Evolutionary conservation across 2,888 invertebrate species (phyloP).

Genomic region (Euphydryas editha): DNA sequence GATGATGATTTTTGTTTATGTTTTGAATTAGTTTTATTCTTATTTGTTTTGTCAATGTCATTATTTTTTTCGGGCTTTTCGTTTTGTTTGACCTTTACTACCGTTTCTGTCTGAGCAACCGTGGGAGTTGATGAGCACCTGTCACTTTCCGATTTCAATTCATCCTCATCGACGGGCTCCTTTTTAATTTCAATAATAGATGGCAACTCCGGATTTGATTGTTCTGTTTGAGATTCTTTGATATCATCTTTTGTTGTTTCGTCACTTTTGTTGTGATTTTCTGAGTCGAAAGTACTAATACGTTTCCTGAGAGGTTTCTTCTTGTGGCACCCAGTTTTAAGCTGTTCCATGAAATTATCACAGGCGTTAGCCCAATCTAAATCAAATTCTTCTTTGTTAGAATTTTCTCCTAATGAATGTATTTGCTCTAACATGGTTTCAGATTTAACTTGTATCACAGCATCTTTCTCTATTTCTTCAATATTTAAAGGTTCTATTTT

Average conservation of each 20-base stretch:
- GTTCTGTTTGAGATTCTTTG: conserved; percentile 47
- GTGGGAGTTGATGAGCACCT: conserved; percentile 1
- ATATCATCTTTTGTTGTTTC: conserved; percentile 36
- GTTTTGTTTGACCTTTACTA: conserved; percentile 42
- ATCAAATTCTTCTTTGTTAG: conserved; percentile 58
- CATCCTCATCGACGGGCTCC: conserved; percentile 71
- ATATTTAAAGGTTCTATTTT: conserved; percentile 88
- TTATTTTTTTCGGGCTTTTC: conserved; percentile 51
- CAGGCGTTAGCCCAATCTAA: conserved; percentile 88
- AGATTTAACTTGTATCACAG: conserved; percentile 72
- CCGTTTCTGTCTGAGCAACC: conserved; percentile 24
- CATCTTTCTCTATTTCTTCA: conserved; percentile 85
- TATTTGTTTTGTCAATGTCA: conserved; percentile 55
- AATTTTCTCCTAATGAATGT: conserved; percentile 40
- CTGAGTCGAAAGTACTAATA: conserved; percentile 55
- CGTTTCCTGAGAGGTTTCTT: conserved; percentile 83
- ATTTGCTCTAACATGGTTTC: conserved; percentile 61
- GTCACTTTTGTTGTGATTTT: conserved; percentile 54
- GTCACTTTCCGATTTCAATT: conserved; percentile 46
- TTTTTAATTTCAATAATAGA: conserved; percentile 52
- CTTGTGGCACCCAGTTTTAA: conserved; percentile 84
- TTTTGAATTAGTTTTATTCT: conserved; percentile 52
- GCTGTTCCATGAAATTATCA: conserved; percentile 90
- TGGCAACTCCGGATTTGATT: conserved; percentile 39
- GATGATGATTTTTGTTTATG: conserved; percentile 52